Percentiles rank a stretch among this genome's conserved stretches.
phyloP scores from a whole-genome alignment of 2,797 vertebrate genomes.

The Pangasius djambal region DNA sequence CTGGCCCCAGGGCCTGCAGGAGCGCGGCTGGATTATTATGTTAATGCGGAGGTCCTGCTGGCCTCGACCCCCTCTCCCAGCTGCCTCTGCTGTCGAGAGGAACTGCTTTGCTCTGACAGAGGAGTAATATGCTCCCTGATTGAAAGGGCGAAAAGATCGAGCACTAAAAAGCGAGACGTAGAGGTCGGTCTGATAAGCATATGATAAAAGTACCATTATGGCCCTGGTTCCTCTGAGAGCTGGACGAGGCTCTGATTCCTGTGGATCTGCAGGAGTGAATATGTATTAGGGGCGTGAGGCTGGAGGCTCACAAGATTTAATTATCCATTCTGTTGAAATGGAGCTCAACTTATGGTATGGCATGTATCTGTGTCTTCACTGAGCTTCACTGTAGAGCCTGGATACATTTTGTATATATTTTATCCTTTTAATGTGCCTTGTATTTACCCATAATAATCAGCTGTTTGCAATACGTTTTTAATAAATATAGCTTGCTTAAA shows the following conservation, averaged over 20 bases:
- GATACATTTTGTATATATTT: not conserved
- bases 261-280: slow-evolving; percentile 73
- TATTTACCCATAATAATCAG: not conserved
- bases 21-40: slow-evolving; percentile 99
- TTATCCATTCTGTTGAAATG: slow-evolving; percentile 73
- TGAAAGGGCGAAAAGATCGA: slow-evolving; percentile 98
- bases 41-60: slow-evolving; percentile 98
- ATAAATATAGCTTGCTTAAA: not conserved
- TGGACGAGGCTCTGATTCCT: slow-evolving; percentile 70
- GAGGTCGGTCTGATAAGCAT: slow-evolving; percentile 87
- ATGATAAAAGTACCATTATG: slow-evolving; percentile 84
- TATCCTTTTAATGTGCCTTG: not conserved
- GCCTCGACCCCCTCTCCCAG: slow-evolving; percentile 94
- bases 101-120: slow-evolving; percentile 99
- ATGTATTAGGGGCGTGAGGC: slow-evolving; percentile 69
- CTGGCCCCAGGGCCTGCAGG: slow-evolving; percentile 97
- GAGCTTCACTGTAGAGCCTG: not conserved
- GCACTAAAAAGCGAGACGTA: slow-evolving; percentile 79
- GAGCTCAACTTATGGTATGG: slow-evolving; percentile 13
- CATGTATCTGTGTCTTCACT: not conserved
- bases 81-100: slow-evolving; percentile 96
- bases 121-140: slow-evolving; percentile 99
- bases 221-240: slow-evolving; percentile 72
- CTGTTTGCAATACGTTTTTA: not conserved
- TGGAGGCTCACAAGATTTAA: slow-evolving; percentile 69